phyloP scores from a whole-genome alignment of 2,888 invertebrate genomes.

The Saturnia pavonia region DNA sequence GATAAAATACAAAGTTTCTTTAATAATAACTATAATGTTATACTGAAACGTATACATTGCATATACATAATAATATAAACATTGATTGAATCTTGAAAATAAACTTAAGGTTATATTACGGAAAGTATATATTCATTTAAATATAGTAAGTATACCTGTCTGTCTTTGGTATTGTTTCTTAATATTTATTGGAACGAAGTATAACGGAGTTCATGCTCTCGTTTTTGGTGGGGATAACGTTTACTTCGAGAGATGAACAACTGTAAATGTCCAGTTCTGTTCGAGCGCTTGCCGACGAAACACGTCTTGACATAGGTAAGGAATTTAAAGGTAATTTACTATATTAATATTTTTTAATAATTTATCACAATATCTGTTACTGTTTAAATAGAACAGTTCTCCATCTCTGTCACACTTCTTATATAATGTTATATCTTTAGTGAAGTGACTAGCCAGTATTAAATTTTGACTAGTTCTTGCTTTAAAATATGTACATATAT shows the following conservation, averaged over 20 bases:
- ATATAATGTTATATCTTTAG: background rate
- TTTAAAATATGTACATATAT: background rate
- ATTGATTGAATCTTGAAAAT: background rate
- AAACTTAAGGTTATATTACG: background rate
- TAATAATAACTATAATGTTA: slow-evolving; percentile 58
- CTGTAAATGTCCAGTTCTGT: background rate
- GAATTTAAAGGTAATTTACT: no score
- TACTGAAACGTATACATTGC: slow-evolving; percentile 77
- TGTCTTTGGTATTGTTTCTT: slow-evolving; percentile 15
- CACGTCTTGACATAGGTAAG: background rate
- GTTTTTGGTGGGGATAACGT: background rate
- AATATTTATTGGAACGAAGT: background rate
- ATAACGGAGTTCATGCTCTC: background rate
- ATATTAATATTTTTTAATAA: no score
- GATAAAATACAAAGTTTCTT: slow-evolving; percentile 28
- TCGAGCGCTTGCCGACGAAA: background rate
- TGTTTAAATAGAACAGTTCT: background rate
- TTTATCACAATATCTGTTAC: no score
- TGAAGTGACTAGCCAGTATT: background rate
- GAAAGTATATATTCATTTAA: slow-evolving; percentile 13
- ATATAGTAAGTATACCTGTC: slow-evolving; percentile 8
- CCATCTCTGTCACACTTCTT: background rate
- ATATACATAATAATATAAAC: slow-evolving; percentile 18
- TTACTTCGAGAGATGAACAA: background rate
- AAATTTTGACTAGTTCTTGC: background rate